phyloP scores from a whole-genome alignment of 1,140 invertebrate genomes.

The Drosophila mojavensis region DNA sequence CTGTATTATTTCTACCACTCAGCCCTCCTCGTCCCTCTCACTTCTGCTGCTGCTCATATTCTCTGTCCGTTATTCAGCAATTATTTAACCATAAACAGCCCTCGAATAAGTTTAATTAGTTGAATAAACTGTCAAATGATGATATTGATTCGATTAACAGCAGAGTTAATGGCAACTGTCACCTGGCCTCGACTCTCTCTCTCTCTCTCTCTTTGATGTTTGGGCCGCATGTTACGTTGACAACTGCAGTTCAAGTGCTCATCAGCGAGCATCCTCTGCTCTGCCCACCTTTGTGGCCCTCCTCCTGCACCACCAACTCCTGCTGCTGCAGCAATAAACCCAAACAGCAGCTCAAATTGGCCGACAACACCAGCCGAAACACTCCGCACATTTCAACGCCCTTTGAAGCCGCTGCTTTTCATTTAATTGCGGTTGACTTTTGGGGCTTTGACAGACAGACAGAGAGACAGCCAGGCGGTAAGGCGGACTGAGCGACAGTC shows the following conservation, averaged over 20 bases:
- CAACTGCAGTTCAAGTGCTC: conserved; percentile 44
- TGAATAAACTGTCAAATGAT: conserved; percentile 61
- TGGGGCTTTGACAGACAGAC: conserved; percentile 66
- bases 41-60: not conserved
- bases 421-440: conserved; percentile 82
- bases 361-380: conserved; percentile 29
- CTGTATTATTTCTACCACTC: too few relatives aligned
- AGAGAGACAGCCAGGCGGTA: conserved; percentile 1
- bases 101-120: conserved; percentile 59
- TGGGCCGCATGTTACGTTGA: conserved; percentile 33
- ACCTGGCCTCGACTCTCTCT: not conserved
- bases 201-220: not conserved
- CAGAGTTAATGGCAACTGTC: conserved; percentile 23
- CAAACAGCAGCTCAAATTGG: conserved; percentile 50
- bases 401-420: conserved; percentile 61
- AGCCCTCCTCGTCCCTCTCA: too few relatives aligned
- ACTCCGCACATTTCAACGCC: conserved; percentile 38
- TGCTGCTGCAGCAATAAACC: conserved; percentile 42
- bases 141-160: conserved; percentile 66
- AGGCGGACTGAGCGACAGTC: conserved; percentile 38
- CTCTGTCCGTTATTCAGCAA: not conserved
- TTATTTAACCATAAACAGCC: conserved; percentile 10
- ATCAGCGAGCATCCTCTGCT: not conserved
- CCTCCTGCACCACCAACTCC: not conserved
- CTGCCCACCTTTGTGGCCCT: not conserved